A percentile compares a stretch with the other conserved stretches of the same genome.
phyloP scores from a whole-genome alignment of 2,888 invertebrate genomes.

The Synergus umbraculus region DNA sequence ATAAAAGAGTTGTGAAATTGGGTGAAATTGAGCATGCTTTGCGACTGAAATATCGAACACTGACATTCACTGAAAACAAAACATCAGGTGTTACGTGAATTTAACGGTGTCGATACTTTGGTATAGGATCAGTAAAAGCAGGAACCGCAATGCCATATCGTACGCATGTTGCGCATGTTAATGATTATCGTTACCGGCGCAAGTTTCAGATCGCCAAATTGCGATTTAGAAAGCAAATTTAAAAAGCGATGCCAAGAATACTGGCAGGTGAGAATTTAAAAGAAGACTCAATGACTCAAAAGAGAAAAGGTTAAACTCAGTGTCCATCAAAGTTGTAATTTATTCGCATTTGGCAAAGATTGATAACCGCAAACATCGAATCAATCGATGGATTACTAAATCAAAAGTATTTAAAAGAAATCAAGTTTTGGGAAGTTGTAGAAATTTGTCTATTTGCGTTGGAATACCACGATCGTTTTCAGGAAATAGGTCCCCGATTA shows the following conservation, averaged over 20 bases:
- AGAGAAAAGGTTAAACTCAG: background rate
- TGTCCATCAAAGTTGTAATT: background rate
- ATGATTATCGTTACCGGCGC: constrained; percentile 3
- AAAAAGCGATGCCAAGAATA: constrained; percentile 54
- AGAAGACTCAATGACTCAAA: background rate
- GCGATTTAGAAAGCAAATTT: constrained; percentile 57
- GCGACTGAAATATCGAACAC: background rate
- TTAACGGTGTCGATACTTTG: background rate
- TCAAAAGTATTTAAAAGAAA: background rate
- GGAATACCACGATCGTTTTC: too few relatives aligned
- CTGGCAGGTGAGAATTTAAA: constrained; percentile 25
- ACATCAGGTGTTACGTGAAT: background rate
- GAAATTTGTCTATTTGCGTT: too few relatives aligned
- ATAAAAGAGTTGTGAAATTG: constrained; percentile 14
- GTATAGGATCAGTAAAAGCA: constrained; percentile 3
- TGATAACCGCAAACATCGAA: background rate
- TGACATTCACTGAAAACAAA: background rate
- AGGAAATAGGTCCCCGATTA: too few relatives aligned
- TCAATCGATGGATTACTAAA: background rate
- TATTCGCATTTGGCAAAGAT: constrained; percentile 7
- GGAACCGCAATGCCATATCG: constrained; percentile 6
- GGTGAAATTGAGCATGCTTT: background rate
- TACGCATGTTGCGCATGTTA: constrained; percentile 19
- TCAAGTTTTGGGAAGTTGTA: background rate
- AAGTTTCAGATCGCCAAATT: constrained; percentile 53